Evolutionary conservation across 2,797 vertebrate species (phyloP), one percentile per base, ranked within the genome.

Genomic region (Yasuhikotakia modesta): DNA sequence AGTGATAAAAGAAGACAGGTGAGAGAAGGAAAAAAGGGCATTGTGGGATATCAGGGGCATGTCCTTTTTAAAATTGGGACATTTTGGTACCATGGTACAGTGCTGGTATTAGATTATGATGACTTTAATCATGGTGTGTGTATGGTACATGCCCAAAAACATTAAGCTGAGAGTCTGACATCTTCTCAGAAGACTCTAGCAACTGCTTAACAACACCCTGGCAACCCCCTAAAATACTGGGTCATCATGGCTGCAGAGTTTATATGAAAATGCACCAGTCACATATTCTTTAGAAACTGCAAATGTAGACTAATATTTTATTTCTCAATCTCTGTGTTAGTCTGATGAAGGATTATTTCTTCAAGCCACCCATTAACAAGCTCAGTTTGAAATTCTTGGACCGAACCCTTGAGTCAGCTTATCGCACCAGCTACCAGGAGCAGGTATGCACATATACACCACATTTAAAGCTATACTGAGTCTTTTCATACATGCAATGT

Each of bases 301-400:
- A 55, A 55, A 17, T 55, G 8, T 11, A 5, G 24, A 6, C 12
- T 66, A 4, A 2, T 27, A 12, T 84, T 58, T 53, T 39, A 65
- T 65, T 82, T 24, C 46, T 70, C 19, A 14, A 17, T 78, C 13
- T 35, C 1, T 87, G n/a, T 87, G 17, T 16, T 72, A 98, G 97
- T 89, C 90, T 98, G 89, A 99, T 99, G 97, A 97, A 99, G 86
- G 95, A 99, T 86, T 97, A 98, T 89, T 99, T 99, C 91, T 99
- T 97, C 89, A 99, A 99, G 83, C 97, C 97, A 0, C 97, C 97
- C n/a, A 99, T 99, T 86, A 98, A 96, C 91, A 96, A 96, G 86
- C 89, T 98, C 90, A 99, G 97, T 89, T 93, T 99, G 82, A 97
- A 96, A 89, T 99, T 99, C 90, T 88, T 97, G 85, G 94, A 97